Percentiles rank a stretch among this genome's conserved stretches.
These are phyloP conservation scores for Adela reaumurella DNA, from an alignment of 2,888 invertebrate species.

Conservation along the genomic window DNA sequence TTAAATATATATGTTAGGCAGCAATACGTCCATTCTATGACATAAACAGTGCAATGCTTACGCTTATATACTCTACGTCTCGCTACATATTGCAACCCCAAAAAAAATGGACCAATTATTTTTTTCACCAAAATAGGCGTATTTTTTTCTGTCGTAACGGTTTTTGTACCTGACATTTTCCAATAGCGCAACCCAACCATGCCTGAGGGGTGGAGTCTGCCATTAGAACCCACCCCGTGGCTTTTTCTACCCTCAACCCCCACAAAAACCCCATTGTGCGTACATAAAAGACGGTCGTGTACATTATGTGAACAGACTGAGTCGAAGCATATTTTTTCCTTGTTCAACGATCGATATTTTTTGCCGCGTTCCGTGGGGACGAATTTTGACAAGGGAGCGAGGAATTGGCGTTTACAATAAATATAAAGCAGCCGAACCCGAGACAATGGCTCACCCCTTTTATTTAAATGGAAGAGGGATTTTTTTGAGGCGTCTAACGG, in stretches of 20 bases:
- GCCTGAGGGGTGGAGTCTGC: slow-evolving; percentile 29
- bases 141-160: slow-evolving; percentile 20
- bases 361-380: neutral
- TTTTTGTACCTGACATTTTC: slow-evolving; percentile 32
- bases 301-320: neutral
- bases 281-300: slow-evolving; percentile 8
- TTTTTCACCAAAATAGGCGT: neutral
- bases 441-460: neutral
- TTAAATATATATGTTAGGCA: too few relatives aligned
- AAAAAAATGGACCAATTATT: too few relatives aligned
- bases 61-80: too few relatives aligned
- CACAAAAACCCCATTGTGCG: slow-evolving; percentile 37
- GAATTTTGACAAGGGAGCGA: neutral
- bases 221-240: slow-evolving; percentile 28
- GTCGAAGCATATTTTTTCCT: neutral
- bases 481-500: neutral
- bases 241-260: slow-evolving; percentile 22
- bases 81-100: too few relatives aligned
- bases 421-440: neutral
- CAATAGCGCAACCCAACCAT: neutral
- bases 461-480: neutral
- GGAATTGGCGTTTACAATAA: neutral
- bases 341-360: neutral
- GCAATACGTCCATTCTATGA: too few relatives aligned
- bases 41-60: too few relatives aligned